phyloP scores from a whole-genome alignment of 2,888 invertebrate genomes.

The Lacanobia wlatinum region DNA sequence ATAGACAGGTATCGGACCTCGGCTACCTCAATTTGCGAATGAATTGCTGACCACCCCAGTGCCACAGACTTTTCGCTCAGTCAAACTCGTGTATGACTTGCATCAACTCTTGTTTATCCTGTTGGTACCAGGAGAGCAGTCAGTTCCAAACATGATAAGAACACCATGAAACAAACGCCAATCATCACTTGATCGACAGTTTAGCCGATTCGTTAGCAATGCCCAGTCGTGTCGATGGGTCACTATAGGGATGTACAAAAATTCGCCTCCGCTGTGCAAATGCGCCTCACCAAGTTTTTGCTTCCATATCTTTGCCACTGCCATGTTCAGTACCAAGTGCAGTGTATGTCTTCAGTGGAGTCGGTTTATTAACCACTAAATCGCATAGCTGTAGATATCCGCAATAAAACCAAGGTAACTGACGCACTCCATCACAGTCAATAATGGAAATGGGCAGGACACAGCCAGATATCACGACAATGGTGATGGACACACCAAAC shows the following conservation, averaged over 20 bases:
- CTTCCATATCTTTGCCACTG: no score
- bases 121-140: not conserved
- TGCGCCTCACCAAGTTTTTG: no score
- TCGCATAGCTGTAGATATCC: no score
- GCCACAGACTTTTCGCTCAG: not conserved
- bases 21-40: not conserved
- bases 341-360: no score
- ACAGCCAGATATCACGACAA: no score
- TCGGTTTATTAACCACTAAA: no score
- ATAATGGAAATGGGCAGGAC: no score
- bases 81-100: not conserved
- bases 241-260: not conserved
- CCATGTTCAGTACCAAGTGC: no score
- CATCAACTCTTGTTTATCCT: not conserved
- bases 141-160: not conserved
- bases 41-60: not conserved
- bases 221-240: slow-evolving; percentile 7
- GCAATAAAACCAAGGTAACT: no score
- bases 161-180: not conserved
- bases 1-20: no score
- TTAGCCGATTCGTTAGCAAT: slow-evolving; percentile 15
- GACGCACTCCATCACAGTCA: no score
- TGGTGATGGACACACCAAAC: no score
- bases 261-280: not conserved
- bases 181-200: slow-evolving; percentile 16